Evolutionary conservation across 2,888 invertebrate genomes (phyloP), one percentile per base, ranked within the genome.

Genomic region (Willowsia nigromaculata): DNA sequence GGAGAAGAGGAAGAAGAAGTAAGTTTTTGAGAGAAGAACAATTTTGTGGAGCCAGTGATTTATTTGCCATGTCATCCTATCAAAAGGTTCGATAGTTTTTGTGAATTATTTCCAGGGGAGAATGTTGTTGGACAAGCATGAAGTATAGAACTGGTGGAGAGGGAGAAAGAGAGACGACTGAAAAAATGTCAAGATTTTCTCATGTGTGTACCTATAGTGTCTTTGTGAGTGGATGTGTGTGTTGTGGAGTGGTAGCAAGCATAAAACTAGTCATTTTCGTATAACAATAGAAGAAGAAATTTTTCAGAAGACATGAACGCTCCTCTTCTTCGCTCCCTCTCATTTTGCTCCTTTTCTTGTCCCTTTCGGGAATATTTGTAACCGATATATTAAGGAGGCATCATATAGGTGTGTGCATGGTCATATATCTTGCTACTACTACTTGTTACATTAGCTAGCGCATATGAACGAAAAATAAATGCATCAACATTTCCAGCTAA

Each of bases 11-110:
- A 43, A 80, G 22, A 53, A 43, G 30, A 56, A 62, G 30, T 40
- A 82, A 82, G 56, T 88, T 88, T 87, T 74, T 62, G 40, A 65
- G 89, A 65, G 89, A 47, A 47, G 47, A 90, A 91, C 90, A 91
- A 91, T 91, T 91, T 91, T 90, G 91, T 89, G 91, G 91, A 84
- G 88, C 88, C 65, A 68, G 90, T 91, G 91, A 91, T 91, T 91
- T 91, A 91, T 91, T 90, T 90, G 85, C 90, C 88, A 90, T 91
- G 91, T 91, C 91, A 89, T 90, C 91, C 90, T 91, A 90, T 91
- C 91, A 90, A 91, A 88, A 91, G 90, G 89, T 90, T 89, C 91
- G 91, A 91, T 91, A 90, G 88, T 90, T 88, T 88, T 90, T 91
- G 89, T 91, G 91, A 91, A 90, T 91, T 91, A 91, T 91, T 90